These are phyloP conservation scores for Oedothorax gibbosus DNA, from an alignment of 1,140 invertebrate genomes.

Conservation along the genomic window DNA sequence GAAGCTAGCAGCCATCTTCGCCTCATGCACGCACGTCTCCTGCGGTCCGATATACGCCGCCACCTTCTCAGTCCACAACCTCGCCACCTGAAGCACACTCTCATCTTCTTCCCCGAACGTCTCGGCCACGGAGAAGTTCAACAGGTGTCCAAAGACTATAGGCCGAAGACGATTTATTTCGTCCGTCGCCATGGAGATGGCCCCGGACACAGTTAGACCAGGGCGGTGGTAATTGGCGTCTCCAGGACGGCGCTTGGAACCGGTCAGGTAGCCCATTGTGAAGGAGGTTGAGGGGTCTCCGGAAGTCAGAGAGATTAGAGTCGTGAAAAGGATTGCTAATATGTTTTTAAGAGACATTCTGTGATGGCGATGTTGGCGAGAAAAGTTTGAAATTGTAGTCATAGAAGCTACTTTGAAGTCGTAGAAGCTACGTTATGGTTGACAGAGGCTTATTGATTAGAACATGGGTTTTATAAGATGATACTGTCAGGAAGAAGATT, in stretches of 20 bases:
- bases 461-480: too few species aligned
- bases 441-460: too few species aligned
- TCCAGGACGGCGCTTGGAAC: slow-evolving; percentile 79
- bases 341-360: too few species aligned
- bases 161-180: slow-evolving; percentile 65
- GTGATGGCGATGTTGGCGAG: too few species aligned
- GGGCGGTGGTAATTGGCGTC: slow-evolving; percentile 83
- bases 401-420: too few species aligned
- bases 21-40: slow-evolving; percentile 94
- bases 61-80: slow-evolving; percentile 86
- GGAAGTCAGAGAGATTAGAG: too few species aligned
- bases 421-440: too few species aligned
- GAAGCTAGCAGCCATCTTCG: slow-evolving; percentile 91
- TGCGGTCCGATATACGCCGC: slow-evolving; percentile 94
- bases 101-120: slow-evolving; percentile 89
- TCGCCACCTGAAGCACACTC: slow-evolving; percentile 86
- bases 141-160: slow-evolving; percentile 68
- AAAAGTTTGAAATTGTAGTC: too few species aligned
- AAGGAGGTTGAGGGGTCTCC: slow-evolving; percentile 49
- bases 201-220: slow-evolving; percentile 81
- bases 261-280: slow-evolving; percentile 71
- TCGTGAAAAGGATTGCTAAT: too few species aligned
- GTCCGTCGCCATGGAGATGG: slow-evolving; percentile 81
- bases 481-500: too few species aligned
- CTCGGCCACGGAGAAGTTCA: slow-evolving; percentile 88